A percentile compares a stretch with the other conserved stretches of the same genome.
phyloP scores from a whole-genome alignment of 2,113 vertebrate species.

The Junco hyemalis region DNA sequence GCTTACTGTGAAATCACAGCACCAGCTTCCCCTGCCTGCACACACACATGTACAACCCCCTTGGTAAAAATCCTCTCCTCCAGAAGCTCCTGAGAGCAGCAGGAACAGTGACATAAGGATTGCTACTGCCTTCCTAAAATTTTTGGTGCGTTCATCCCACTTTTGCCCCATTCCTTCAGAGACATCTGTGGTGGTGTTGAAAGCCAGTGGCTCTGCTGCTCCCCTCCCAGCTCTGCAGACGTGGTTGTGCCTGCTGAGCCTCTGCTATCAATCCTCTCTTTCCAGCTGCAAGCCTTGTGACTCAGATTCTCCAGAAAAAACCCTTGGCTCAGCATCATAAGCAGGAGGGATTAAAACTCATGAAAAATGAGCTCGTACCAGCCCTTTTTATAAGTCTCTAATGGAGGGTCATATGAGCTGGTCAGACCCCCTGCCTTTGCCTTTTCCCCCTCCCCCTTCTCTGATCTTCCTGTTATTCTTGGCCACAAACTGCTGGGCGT shows the following conservation, averaged over 20 bases:
- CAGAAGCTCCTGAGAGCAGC: not conserved
- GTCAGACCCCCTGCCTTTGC: slow-evolving; percentile 6
- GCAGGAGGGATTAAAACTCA: slow-evolving; percentile 50
- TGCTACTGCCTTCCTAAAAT: not conserved
- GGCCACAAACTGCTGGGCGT: not conserved
- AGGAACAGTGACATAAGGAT: not conserved
- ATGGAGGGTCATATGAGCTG: slow-evolving; percentile 25
- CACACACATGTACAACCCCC: not conserved
- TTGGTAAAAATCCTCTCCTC: not conserved
- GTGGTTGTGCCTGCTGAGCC: not conserved
- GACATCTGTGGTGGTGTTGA: slow-evolving; percentile 6
- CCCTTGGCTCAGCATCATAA: slow-evolving; percentile 53
- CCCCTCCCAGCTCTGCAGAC: not conserved
- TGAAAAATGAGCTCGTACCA: slow-evolving; percentile 48
- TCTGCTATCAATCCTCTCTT: not conserved
- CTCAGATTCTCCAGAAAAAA: slow-evolving; percentile 63
- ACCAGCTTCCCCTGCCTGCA: not conserved
- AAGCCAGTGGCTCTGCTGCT: not conserved
- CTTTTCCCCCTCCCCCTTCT: not conserved
- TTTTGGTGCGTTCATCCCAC: not conserved
- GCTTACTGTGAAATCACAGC: not conserved
- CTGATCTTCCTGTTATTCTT: slow-evolving; percentile 58
- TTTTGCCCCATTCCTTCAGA: not conserved
- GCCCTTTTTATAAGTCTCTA: slow-evolving; percentile 22
- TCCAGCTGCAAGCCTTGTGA: slow-evolving; percentile 55